Percentiles rank a stretch among this genome's conserved stretches.
phyloP scores from a whole-genome alignment of 2,797 vertebrate genomes.

The Anguilla marmorata region DNA sequence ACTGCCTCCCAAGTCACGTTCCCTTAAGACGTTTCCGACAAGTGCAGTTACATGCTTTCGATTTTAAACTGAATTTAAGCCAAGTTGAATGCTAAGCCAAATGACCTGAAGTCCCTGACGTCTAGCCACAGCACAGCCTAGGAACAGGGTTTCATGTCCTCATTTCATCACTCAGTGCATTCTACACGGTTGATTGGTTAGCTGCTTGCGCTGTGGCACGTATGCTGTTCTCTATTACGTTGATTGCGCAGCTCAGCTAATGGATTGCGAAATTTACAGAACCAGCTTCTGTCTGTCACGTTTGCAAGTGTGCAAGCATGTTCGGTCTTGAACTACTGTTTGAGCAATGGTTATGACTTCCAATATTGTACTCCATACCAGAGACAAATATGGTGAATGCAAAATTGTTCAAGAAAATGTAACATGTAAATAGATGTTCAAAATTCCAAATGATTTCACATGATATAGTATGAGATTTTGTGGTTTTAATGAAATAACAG shows the following conservation, averaged over 20 bases:
- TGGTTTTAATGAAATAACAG: not conserved
- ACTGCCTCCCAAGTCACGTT: no score
- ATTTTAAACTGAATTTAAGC: no score
- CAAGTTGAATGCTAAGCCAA: no score
- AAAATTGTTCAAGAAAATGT: not conserved
- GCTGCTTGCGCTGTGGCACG: not conserved
- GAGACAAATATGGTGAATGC: not conserved
- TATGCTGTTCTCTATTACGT: not conserved
- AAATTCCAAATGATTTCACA: not conserved
- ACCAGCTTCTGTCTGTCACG: slow-evolving; percentile 30
- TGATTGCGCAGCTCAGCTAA: not conserved
- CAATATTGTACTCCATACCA: not conserved
- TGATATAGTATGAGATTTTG: not conserved
- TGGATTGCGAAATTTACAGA: slow-evolving; percentile 37
- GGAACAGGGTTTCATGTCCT: no score
- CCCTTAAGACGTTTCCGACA: no score
- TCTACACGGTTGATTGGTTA: no score
- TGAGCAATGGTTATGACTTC: not conserved
- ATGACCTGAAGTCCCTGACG: no score
- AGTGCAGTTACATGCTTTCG: no score
- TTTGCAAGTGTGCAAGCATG: not conserved
- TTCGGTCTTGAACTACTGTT: not conserved
- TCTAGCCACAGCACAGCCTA: no score
- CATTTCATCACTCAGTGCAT: no score
- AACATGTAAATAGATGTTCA: not conserved